Evolutionary conservation across 2,113 vertebrate species (phyloP).

Genomic region (Coptodon rendalli): DNA sequence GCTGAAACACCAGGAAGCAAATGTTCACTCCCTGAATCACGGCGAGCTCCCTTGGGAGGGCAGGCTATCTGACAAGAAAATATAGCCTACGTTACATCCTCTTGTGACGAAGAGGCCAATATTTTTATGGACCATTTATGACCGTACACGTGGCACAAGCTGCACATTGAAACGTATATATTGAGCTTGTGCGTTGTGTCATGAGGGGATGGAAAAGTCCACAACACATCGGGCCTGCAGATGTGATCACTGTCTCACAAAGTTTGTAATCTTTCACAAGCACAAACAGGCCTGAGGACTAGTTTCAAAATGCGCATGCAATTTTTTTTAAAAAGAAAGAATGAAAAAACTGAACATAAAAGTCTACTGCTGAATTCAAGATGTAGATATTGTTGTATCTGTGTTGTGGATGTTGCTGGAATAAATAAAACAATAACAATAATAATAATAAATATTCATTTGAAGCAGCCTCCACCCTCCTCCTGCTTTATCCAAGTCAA

Average conservation of each 20-base stretch:
- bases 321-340: background rate
- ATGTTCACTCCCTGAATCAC: constrained; percentile 5
- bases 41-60: background rate
- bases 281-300: background rate
- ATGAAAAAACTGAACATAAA: background rate
- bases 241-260: constrained; percentile 20
- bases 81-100: background rate
- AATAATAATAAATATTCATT: background rate
- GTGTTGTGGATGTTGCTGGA: background rate
- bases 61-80: background rate
- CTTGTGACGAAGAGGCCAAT: background rate
- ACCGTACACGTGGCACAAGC: background rate
- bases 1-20: constrained; percentile 70
- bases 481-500: background rate
- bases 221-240: constrained; percentile 2
- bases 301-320: background rate
- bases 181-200: background rate
- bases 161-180: background rate
- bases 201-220: background rate
- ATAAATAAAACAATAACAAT: background rate
- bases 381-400: background rate
- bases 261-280: constrained; percentile 35
- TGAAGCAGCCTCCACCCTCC: constrained; percentile 32
- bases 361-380: background rate
- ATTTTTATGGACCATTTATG: background rate